These are phyloP conservation scores for Sminthopsis crassicaudata DNA, from an alignment of 2,113 vertebrate genomes.

Conservation along the genomic window DNA sequence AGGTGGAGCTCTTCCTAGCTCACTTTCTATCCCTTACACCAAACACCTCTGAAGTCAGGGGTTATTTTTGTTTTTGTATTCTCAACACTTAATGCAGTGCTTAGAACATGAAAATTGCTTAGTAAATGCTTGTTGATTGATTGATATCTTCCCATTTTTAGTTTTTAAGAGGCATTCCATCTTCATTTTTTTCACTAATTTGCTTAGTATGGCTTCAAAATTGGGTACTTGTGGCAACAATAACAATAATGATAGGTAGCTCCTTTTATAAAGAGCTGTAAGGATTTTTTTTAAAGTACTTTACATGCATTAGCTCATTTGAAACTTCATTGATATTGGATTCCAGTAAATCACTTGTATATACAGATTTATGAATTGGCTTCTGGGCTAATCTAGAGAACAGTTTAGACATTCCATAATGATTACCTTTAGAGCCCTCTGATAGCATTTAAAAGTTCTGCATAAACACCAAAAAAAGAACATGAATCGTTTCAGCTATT, in stretches of 20 bases:
- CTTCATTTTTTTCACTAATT: neutral
- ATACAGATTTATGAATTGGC: neutral
- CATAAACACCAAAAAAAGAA: neutral
- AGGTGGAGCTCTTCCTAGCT: neutral
- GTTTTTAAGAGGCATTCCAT: neutral
- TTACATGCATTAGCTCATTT: neutral
- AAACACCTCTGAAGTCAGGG: neutral
- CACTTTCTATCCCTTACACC: neutral
- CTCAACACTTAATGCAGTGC: neutral
- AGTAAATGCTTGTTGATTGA: neutral
- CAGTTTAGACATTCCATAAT: accelerated
- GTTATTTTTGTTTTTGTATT: neutral
- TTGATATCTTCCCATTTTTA: neutral
- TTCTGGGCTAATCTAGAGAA: accelerated
- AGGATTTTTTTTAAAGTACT: neutral
- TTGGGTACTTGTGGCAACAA: neutral
- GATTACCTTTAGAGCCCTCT: neutral
- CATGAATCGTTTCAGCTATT: accelerated
- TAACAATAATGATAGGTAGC: neutral
- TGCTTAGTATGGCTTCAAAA: neutral
- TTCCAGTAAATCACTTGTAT: accelerated
- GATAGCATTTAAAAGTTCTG: neutral
- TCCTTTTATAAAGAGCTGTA: neutral
- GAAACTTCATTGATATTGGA: neutral
- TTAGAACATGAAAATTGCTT: neutral